These are phyloP conservation scores for Hucho hucho DNA, from an alignment of 2,113 vertebrate species.

Conservation along the genomic window DNA sequence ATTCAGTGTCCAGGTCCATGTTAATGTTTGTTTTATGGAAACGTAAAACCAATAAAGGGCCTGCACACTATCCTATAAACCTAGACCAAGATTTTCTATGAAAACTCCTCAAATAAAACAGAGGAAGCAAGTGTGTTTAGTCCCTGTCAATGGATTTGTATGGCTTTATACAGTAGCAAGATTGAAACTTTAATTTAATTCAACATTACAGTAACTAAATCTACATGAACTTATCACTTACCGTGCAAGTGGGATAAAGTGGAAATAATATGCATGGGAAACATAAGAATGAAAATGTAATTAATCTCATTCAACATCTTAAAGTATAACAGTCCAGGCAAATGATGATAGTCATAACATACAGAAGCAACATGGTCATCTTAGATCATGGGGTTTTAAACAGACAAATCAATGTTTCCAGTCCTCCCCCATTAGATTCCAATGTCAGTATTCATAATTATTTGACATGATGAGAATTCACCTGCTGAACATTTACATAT, in stretches of 20 bases:
- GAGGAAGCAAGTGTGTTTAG: not conserved
- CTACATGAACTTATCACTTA: not conserved
- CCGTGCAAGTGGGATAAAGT: not conserved
- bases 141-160: not conserved
- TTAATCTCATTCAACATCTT: no score
- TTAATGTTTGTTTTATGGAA: constrained; percentile 2
- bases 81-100: no score
- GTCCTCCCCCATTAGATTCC: constrained; percentile 1
- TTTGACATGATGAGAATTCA: not conserved
- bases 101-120: no score
- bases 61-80: not conserved
- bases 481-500: not conserved
- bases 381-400: not conserved
- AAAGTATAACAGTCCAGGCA: no score
- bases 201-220: no score
- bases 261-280: no score
- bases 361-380: not conserved
- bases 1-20: not conserved
- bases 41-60: not conserved
- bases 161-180: not conserved
- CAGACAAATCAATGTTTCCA: not conserved
- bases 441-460: not conserved
- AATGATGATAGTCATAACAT: no score
- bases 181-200: not conserved
- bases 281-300: no score